Percentiles rank a stretch among this genome's conserved stretches.
Evolutionary conservation across 2,888 invertebrate species (phyloP).

Genomic region (Eurois occulta): DNA sequence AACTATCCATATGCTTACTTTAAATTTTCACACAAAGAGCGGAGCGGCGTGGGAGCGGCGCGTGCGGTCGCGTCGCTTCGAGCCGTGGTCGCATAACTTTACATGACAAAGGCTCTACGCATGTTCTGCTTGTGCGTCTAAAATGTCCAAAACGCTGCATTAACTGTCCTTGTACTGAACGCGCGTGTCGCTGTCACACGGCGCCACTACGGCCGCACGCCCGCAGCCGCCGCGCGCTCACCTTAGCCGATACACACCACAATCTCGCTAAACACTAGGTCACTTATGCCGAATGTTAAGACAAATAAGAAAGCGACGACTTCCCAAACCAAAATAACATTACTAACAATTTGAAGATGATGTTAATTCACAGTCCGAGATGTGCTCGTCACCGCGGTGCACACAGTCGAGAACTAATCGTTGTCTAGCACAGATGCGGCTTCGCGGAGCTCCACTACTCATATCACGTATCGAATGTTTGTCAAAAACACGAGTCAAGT

Average conservation of each 20-base stretch:
- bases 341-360: constrained; percentile 82
- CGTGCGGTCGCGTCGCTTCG: constrained; percentile 64
- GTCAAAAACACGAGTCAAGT: constrained; percentile 73
- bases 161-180: constrained; percentile 5
- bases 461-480: constrained; percentile 68
- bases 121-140: neutral
- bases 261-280: constrained; percentile 84
- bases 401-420: constrained; percentile 55
- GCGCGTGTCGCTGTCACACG: constrained; percentile 28
- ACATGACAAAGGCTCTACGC: neutral
- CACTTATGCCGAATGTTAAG: constrained; percentile 86
- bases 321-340: constrained; percentile 85
- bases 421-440: constrained; percentile 65
- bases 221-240: constrained; percentile 65
- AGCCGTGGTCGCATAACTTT: constrained; percentile 5
- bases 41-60: constrained; percentile 72
- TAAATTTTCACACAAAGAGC: constrained; percentile 89
- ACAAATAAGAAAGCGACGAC: constrained; percentile 85
- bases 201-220: constrained; percentile 53
- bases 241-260: constrained; percentile 81
- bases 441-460: constrained; percentile 53
- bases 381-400: constrained; percentile 60
- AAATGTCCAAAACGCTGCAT: constrained; percentile 14
- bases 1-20: constrained; percentile 89
- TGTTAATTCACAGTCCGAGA: constrained; percentile 69